These are phyloP conservation scores for Darevskia mixta DNA, from an alignment of 2,797 vertebrate genomes.

Conservation along the genomic window DNA sequence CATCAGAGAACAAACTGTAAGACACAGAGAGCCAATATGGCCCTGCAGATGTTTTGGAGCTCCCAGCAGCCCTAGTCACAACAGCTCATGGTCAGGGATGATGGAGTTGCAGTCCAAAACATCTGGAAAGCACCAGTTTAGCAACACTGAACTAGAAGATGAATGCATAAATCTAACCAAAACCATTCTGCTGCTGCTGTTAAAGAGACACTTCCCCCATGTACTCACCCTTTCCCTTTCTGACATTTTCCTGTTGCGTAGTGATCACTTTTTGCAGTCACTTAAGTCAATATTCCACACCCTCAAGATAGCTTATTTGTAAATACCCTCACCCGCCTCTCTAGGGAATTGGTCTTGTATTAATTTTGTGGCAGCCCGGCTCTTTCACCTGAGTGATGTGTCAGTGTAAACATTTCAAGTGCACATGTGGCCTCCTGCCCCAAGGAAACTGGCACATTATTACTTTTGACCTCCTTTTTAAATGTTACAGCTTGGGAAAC, in stretches of 20 bases:
- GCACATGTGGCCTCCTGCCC: slow-evolving; percentile 1
- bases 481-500: slow-evolving; percentile 50
- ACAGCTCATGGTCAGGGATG: no score
- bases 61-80: no score
- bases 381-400: slow-evolving; percentile 40
- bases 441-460: slow-evolving; percentile 49
- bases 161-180: neutral
- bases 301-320: slow-evolving; percentile 45
- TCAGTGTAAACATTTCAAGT: neutral
- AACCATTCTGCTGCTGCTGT: slow-evolving; percentile 45
- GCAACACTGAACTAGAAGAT: neutral
- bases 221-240: slow-evolving; percentile 4
- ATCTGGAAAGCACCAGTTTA: no score
- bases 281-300: slow-evolving; percentile 62
- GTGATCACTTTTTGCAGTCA: slow-evolving; percentile 61
- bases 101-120: no score
- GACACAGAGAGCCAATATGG: no score
- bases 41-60: no score
- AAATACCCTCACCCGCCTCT: slow-evolving; percentile 60
- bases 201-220: slow-evolving; percentile 42
- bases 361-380: slow-evolving; percentile 69
- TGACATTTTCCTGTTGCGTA: neutral
- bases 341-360: slow-evolving; percentile 58
- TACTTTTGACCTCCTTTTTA: slow-evolving; percentile 68
- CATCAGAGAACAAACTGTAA: slow-evolving; percentile 24